Conservation (phyloP, 2,888 invertebrate species). For the Metalampra italica region DNA sequence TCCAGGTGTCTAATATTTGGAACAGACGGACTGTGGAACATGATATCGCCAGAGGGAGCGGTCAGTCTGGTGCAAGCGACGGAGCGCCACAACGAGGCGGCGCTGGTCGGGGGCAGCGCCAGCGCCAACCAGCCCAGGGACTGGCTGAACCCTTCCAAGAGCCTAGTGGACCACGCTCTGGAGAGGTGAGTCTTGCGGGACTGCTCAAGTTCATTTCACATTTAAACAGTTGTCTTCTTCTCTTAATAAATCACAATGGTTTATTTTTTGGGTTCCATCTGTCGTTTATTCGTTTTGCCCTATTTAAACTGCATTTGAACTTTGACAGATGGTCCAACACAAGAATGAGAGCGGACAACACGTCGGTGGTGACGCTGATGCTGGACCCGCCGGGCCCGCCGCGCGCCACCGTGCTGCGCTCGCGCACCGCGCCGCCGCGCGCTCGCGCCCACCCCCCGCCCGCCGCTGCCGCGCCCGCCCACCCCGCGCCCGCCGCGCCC, state of each 20-base stretch:
- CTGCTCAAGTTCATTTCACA: too few relatives aligned
- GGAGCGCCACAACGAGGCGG: conserved; percentile 87
- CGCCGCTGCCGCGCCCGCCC: conserved; percentile 14
- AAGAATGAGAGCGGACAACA: conserved; percentile 96
- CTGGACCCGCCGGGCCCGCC: conserved; percentile 93
- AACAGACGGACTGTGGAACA: conserved; percentile 98
- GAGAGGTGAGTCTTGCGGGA: conserved; percentile 68
- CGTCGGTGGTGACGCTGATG: conserved; percentile 94
- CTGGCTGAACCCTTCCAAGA: conserved; percentile 95
- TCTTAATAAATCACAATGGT: too few relatives aligned
- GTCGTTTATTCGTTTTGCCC: not conserved
- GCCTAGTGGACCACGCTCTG: conserved; percentile 87
- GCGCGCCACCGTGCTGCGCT: conserved; percentile 80
- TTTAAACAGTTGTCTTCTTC: too few relatives aligned
- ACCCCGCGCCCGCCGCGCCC: conserved; percentile 20
- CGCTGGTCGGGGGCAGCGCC: conserved; percentile 60
- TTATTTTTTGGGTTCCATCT: too few relatives aligned
- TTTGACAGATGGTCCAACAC: conserved; percentile 85
- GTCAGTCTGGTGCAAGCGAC: conserved; percentile 91
- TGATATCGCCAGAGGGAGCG: conserved; percentile 90
- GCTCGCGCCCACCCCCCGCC: conserved; percentile 22
- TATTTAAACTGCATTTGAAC: not conserved
- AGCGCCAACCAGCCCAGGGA: conserved; percentile 60
- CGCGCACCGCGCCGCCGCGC: conserved; percentile 40
- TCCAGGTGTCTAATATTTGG: conserved; percentile 93